A percentile compares a stretch with the other conserved stretches of the same genome.
phyloP scores from a whole-genome alignment of 2,797 vertebrate species.

The Lutjanus argentimaculatus region DNA sequence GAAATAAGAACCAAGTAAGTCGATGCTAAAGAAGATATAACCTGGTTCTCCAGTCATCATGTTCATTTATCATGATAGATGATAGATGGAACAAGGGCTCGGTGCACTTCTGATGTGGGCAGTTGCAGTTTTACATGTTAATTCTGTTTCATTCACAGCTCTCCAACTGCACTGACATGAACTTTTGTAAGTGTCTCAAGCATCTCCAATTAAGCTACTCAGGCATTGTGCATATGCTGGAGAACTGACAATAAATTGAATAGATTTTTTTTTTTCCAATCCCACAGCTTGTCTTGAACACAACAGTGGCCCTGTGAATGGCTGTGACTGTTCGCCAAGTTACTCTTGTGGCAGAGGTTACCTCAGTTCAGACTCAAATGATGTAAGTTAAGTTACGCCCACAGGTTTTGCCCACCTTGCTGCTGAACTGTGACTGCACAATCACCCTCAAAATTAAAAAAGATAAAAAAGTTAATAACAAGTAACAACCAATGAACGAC shows the following conservation, averaged over 20 bases:
- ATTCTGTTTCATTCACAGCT: slow-evolving; percentile 65
- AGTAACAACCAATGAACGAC: too few relatives aligned
- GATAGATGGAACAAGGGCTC: background rate
- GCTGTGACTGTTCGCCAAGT: slow-evolving; percentile 75
- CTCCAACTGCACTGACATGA: slow-evolving; percentile 40
- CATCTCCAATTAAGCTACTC: background rate
- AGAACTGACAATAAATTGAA: slow-evolving; percentile 5
- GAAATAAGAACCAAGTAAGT: background rate
- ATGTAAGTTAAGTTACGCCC: slow-evolving; percentile 76
- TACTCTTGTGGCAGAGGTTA: slow-evolving; percentile 80
- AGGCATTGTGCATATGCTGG: background rate
- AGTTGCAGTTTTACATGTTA: slow-evolving; percentile 4
- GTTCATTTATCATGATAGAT: background rate
- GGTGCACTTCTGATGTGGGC: background rate
- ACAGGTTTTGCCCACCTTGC: background rate
- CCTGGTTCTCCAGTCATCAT: background rate
- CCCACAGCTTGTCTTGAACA: slow-evolving; percentile 52
- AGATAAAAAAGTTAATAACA: too few relatives aligned
- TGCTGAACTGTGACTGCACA: background rate
- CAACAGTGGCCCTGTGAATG: slow-evolving; percentile 33
- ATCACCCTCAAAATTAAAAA: background rate
- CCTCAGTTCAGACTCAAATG: slow-evolving; percentile 82
- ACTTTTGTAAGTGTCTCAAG: slow-evolving; percentile 69
- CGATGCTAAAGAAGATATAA: background rate
- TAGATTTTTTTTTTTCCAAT: slow-evolving; percentile 6